Evolutionary conservation across 2,113 vertebrate genomes (phyloP).

Genomic region (Ammodytes dubius): DNA sequence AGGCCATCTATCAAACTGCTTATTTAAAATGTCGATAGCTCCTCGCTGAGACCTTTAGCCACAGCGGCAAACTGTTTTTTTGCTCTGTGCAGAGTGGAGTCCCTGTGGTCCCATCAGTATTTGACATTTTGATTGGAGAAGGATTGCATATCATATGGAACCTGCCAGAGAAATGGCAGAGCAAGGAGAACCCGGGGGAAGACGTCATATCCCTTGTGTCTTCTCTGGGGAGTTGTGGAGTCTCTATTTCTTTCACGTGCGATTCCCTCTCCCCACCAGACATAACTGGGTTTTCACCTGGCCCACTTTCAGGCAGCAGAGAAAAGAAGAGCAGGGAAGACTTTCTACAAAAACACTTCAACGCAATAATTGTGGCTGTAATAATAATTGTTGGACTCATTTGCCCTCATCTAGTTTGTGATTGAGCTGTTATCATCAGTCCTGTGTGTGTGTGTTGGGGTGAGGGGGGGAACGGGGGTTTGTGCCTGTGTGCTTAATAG

Average conservation of each 20-base stretch:
- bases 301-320: conserved; percentile 44
- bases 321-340: conserved; percentile 9
- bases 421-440: conserved; percentile 16
- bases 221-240: conserved; percentile 1
- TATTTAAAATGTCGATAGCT: conserved; percentile 44
- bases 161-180: conserved; percentile 24
- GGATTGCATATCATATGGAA: conserved; percentile 26
- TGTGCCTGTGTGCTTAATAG: conserved; percentile 14
- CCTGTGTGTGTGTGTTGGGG: conserved; percentile 6
- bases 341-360: background rate
- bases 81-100: conserved; percentile 10
- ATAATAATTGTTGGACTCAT: background rate
- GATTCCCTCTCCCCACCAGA: conserved; percentile 27
- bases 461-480: background rate
- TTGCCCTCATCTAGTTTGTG: conserved; percentile 11
- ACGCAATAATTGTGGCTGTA: background rate
- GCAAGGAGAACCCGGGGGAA: conserved; percentile 8
- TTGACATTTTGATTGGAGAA: conserved; percentile 48
- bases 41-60: conserved; percentile 33
- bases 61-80: conserved; percentile 10
- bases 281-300: conserved; percentile 54
- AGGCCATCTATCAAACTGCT: conserved; percentile 47
- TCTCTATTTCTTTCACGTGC: conserved; percentile 19
- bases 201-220: conserved; percentile 1
- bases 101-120: conserved; percentile 24